Conservation (phyloP, 2,113 vertebrate genomes). For the Lamprotornis superbus region DNA sequence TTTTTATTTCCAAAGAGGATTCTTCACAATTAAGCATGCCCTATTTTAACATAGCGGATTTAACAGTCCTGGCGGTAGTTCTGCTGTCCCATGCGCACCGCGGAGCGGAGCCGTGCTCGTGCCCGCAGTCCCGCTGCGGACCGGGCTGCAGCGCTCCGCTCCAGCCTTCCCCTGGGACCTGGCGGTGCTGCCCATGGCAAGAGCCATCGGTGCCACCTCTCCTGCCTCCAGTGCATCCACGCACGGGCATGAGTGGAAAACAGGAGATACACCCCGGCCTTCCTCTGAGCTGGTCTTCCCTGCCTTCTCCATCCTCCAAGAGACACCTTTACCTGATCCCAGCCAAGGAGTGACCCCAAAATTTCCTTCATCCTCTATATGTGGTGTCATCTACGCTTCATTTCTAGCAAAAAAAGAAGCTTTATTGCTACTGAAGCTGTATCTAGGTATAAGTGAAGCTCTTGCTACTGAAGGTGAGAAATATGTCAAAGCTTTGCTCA, state of each 20-base stretch:
- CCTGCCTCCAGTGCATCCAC: accelerated
- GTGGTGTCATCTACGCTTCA: not conserved
- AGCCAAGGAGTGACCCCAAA: not conserved
- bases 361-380: not conserved
- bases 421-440: not conserved
- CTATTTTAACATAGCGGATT: accelerated
- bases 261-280: not conserved
- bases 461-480: not conserved
- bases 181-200: not conserved
- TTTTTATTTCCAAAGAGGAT: not conserved
- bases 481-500: not conserved
- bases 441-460: no score
- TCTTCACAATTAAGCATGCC: not conserved
- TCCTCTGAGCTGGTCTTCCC: not conserved
- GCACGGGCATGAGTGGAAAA: accelerated
- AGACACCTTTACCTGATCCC: not conserved
- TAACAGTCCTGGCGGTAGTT: no score
- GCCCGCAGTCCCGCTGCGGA: not conserved
- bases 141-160: not conserved
- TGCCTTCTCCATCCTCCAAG: not conserved
- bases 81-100: accelerated
- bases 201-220: not conserved
- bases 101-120: not conserved
- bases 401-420: not conserved
- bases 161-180: not conserved